Evolutionary conservation across 2,113 vertebrate species (phyloP).

Genomic region (Ophiodon elongatus): DNA sequence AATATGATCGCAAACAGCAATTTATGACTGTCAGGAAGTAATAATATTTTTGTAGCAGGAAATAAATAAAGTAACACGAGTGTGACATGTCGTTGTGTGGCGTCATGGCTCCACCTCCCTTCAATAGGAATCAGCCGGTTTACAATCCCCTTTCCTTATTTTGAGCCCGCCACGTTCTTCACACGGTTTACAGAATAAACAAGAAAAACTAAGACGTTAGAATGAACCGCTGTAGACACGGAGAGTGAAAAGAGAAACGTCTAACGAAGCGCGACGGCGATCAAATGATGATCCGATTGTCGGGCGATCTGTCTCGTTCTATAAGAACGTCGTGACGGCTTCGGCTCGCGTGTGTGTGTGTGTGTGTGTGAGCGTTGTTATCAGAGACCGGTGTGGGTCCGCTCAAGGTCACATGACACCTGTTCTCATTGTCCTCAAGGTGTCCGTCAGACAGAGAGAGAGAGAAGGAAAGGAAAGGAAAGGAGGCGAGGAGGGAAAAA

Average conservation of each 20-base stretch:
- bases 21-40: too few species aligned
- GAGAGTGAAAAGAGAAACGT: background rate
- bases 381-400: background rate
- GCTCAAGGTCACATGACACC: background rate
- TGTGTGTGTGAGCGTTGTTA: background rate
- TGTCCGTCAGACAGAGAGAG: background rate
- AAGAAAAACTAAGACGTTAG: background rate
- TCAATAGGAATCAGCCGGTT: background rate
- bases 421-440: constrained; percentile 12
- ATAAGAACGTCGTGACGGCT: too few species aligned
- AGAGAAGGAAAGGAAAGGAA: background rate
- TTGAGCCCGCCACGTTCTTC: background rate
- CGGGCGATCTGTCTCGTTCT: background rate
- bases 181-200: background rate
- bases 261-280: background rate
- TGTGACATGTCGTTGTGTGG: too few species aligned
- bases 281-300: background rate
- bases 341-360: background rate
- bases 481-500: too few species aligned
- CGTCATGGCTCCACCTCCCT: background rate
- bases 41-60: background rate
- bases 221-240: background rate
- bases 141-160: background rate
- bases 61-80: too few species aligned
- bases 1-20: too few species aligned